Percentiles rank a stretch among this genome's conserved stretches.
Conservation (phyloP, 2,888 invertebrate genomes). For the Dascillus cervinus region DNA sequence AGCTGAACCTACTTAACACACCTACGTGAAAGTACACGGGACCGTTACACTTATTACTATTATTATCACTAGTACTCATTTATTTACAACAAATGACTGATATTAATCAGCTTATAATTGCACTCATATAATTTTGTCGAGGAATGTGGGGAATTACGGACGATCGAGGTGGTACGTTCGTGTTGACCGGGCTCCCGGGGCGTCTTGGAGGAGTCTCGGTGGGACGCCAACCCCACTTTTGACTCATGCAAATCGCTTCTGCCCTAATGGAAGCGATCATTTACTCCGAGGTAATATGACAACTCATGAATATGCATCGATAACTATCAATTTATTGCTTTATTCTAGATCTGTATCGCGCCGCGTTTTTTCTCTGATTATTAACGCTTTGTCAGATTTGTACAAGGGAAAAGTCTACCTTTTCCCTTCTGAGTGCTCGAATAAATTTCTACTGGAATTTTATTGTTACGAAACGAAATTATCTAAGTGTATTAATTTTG, state of each 20-base stretch:
- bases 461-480: no score
- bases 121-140: neutral
- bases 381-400: no score
- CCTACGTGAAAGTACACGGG: no score
- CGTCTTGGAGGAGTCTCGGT: constrained; percentile 12
- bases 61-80: neutral
- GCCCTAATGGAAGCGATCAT: neutral
- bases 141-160: neutral
- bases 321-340: no score
- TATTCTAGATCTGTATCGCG: no score
- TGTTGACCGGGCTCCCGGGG: constrained; percentile 12
- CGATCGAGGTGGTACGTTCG: constrained; percentile 1
- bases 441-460: no score
- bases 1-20: no score
- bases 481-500: no score
- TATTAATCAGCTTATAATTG: neutral
- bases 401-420: no score
- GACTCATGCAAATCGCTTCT: constrained; percentile 2
- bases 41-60: no score
- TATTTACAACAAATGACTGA: constrained; percentile 1
- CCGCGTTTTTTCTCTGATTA: no score
- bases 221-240: constrained; percentile 10
- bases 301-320: neutral
- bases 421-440: no score
- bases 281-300: neutral